Conservation (phyloP, 2,113 vertebrate genomes). For the Polypterus bichir region DNA sequence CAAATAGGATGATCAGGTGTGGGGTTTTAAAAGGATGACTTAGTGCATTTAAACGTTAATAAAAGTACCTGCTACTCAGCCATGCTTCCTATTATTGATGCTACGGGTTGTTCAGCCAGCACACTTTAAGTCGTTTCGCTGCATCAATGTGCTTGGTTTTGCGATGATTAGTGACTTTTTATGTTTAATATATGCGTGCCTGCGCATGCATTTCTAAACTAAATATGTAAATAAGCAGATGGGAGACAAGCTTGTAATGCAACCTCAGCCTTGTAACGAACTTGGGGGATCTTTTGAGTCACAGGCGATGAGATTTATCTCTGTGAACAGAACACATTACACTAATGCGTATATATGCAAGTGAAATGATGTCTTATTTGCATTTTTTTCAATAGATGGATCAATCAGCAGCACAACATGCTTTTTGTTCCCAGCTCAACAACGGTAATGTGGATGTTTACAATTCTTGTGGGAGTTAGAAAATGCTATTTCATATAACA, state of each 20-base stretch:
- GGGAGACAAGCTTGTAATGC: slow-evolving; percentile 23
- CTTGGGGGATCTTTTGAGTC: slow-evolving; percentile 16
- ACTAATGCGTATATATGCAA: slow-evolving; percentile 11
- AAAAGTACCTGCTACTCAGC: too few species aligned
- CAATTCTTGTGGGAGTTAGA: slow-evolving; percentile 7
- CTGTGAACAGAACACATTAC: slow-evolving; percentile 21
- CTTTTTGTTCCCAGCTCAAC: neutral
- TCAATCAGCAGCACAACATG: neutral
- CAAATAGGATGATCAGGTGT: too few species aligned
- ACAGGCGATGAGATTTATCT: slow-evolving; percentile 23
- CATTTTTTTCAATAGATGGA: slow-evolving; percentile 12
- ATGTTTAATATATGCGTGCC: slow-evolving; percentile 33
- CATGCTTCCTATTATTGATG: too few species aligned
- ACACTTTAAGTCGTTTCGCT: neutral
- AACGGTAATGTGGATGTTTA: slow-evolving; percentile 9
- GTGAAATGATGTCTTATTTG: slow-evolving; percentile 16
- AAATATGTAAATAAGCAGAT: neutral
- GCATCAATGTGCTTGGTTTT: slow-evolving; percentile 38
- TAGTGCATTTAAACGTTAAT: too few species aligned
- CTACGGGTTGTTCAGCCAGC: too few species aligned
- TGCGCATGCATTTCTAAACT: slow-evolving; percentile 7
- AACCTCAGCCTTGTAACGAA: slow-evolving; percentile 22
- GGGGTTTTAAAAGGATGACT: too few species aligned
- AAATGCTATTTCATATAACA: slow-evolving; percentile 5
- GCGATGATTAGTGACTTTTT: slow-evolving; percentile 25